Conservation (phyloP, 2,113 vertebrate genomes). For the Ginglymostoma cirratum region DNA sequence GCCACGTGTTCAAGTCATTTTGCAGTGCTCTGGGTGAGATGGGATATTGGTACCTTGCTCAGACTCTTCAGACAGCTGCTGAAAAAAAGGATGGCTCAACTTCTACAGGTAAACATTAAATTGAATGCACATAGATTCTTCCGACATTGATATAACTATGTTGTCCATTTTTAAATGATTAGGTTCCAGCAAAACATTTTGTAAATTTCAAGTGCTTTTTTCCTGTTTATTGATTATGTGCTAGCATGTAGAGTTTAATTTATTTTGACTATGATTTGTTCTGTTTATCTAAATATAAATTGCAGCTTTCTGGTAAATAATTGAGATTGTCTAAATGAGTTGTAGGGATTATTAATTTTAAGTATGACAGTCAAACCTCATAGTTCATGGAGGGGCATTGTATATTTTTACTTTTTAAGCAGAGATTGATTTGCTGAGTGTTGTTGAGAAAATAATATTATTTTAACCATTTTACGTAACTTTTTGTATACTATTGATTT, state of each 20-base stretch:
- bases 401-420: not conserved
- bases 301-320: not conserved
- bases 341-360: not conserved
- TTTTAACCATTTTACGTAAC: not conserved
- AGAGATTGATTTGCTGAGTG: too few relatives aligned
- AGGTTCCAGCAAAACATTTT: not conserved
- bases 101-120: constrained; percentile 28
- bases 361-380: not conserved
- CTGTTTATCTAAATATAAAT: not conserved
- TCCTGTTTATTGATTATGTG: not conserved
- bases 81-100: constrained; percentile 28
- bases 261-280: not conserved
- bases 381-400: not conserved
- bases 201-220: not conserved
- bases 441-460: too few relatives aligned
- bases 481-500: not conserved
- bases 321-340: not conserved
- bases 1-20: constrained; percentile 40
- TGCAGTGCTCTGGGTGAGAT: constrained; percentile 40
- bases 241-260: not conserved
- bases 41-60: constrained; percentile 40
- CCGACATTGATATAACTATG: not conserved
- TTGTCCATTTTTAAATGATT: not conserved
- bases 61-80: constrained; percentile 38
- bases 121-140: not conserved